Base-by-base conservation (phyloP, 2,888 invertebrate species). In the Lithophane semibrunnea region DNA sequence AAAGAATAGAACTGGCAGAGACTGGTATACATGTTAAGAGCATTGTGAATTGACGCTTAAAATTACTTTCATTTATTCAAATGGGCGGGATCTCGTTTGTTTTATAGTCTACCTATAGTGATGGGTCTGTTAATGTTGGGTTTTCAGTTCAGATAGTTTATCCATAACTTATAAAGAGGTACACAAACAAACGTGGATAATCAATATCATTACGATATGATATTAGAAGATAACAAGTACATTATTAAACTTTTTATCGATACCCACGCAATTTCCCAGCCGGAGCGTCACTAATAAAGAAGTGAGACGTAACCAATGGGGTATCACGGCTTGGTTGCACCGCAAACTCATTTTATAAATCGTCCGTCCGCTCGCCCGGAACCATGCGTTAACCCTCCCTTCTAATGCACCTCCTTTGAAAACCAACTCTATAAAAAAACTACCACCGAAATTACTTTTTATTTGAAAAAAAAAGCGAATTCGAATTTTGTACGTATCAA, bases 301-400 rank as follows among this genome's bases (percentile, higher is more conserved):
- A 96, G 96, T 96, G 95, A 96, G 96, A 96, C 96, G 96, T 96
- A 96, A 95, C 96, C 96, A 94, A 95, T 96, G 95, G 95, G 94
- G 96, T 96, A 95, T 94, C 95, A 94, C 94, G 94, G 95, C 92
- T 94, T 94, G 95, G 96, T 95, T 95, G 96, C 95, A 95, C 96
- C 96, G 94, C 96, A 96, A 96, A 96, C 96, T 96, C 96, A 96
- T 96, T 96, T 96, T 96, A 95, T 96, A 96, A 96, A 96, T 96
- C 96, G 96, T 90, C 91, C 91, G 94, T 91, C 91, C 94, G 92
- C 89, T 94, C 94, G 94, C 89, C 95, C 96, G 96, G 96, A 96
- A 96, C 95, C 94, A 94, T 94, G 95, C 95, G 94, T 94, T 94
- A 93, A 92, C 92, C 92, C 94, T 93, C 95, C 95, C 94, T 92